A percentile compares a stretch with the other conserved stretches of the same genome.
phyloP scores from a whole-genome alignment of 2,797 vertebrate genomes.

The Pampus argenteus region DNA sequence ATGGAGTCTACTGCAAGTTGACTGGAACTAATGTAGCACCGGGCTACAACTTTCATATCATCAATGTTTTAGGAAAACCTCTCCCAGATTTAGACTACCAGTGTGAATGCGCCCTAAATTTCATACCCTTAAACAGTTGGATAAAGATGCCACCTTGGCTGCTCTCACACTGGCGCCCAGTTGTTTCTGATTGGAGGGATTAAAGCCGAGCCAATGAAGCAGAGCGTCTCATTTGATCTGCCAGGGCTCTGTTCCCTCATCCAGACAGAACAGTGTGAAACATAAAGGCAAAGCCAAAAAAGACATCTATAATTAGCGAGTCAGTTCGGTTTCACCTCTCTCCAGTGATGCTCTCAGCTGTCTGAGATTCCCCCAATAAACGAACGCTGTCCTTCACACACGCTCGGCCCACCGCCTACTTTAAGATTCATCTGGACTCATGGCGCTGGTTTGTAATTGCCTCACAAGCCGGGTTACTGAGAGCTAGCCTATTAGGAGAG shows the following conservation, averaged over 20 bases:
- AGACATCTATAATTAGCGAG: constrained; percentile 70
- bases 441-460: constrained; percentile 75
- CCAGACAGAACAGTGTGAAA: constrained; percentile 58
- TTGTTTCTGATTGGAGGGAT: constrained; percentile 61
- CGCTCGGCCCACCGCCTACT: constrained; percentile 17
- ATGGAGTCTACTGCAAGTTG: background rate
- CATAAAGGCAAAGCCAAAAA: constrained; percentile 57
- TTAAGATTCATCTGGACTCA: constrained; percentile 55
- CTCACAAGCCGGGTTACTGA: constrained; percentile 75
- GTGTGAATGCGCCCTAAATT: constrained; percentile 45
- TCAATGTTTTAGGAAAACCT: constrained; percentile 39
- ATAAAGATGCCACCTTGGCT: constrained; percentile 62
- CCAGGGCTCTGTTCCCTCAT: constrained; percentile 61
- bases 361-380: constrained; percentile 34
- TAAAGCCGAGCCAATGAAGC: constrained; percentile 59
- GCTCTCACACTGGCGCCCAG: constrained; percentile 56
- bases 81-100: constrained; percentile 31
- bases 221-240: constrained; percentile 64
- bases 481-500: constrained; percentile 81
- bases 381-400: constrained; percentile 20
- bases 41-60: constrained; percentile 19
- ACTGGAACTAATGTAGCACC: constrained; percentile 19
- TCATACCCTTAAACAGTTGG: constrained; percentile 59
- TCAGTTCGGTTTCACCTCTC: constrained; percentile 56
- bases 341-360: constrained; percentile 42